Evolutionary conservation across 2,797 vertebrate species (phyloP).

Genomic region (Pantherophis vulpinus): DNA sequence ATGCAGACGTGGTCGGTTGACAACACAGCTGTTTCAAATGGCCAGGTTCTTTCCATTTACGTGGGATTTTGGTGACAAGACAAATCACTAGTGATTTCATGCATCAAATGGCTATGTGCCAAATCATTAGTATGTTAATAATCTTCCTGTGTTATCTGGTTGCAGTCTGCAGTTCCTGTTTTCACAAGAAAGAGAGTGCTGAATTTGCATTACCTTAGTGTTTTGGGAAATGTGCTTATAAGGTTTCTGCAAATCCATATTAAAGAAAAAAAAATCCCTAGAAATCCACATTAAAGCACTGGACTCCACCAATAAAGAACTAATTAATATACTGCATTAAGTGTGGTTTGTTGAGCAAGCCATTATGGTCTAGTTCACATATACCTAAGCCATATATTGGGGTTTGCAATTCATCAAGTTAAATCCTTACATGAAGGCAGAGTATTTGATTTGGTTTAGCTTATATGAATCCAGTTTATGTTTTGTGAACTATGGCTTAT

Average conservation of each 20-base stretch:
- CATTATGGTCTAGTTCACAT: not conserved
- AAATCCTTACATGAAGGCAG: not conserved
- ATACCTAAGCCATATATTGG: not conserved
- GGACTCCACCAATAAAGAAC: not conserved
- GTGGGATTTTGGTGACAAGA: constrained; percentile 11
- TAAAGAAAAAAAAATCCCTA: not conserved
- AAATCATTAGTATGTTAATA: constrained; percentile 36
- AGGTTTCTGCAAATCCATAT: not conserved
- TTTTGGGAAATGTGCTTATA: not conserved
- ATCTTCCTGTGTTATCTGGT: constrained; percentile 22
- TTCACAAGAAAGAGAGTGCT: constrained; percentile 12
- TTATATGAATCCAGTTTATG: not conserved
- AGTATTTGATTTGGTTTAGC: not conserved
- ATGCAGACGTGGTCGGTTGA: constrained; percentile 15
- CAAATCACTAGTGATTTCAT: not conserved
- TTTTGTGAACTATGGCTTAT: not conserved
- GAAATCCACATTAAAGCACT: not conserved
- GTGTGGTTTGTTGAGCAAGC: not conserved
- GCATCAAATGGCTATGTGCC: constrained; percentile 1
- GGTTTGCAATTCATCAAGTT: not conserved
- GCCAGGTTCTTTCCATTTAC: constrained; percentile 2
- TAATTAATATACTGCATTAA: not conserved
- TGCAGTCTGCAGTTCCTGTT: not conserved
- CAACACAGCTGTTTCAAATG: constrained; percentile 24
- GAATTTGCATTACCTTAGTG: not conserved